phyloP scores from a whole-genome alignment of 2,113 vertebrate species.

The Lamprologus tigripictilis region DNA sequence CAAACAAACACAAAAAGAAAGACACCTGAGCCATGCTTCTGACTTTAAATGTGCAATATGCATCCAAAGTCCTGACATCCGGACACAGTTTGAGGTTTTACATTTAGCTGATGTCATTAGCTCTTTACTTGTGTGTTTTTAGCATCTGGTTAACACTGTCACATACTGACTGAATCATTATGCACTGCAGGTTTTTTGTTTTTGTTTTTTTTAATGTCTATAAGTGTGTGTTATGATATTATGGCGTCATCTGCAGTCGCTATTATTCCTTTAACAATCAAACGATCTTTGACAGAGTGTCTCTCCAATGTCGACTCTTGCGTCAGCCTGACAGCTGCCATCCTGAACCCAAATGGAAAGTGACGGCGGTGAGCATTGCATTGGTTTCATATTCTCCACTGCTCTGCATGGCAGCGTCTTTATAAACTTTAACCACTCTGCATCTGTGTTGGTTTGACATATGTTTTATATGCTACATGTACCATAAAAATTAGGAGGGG shows the following conservation, averaged over 20 bases:
- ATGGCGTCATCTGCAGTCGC: conserved; percentile 2
- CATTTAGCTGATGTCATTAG: background rate
- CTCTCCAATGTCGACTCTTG: conserved; percentile 29
- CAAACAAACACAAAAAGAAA: background rate
- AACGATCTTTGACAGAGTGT: conserved; percentile 42
- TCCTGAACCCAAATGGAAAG: conserved; percentile 19
- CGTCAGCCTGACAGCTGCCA: conserved; percentile 52
- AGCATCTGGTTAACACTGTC: background rate
- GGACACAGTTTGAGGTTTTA: background rate
- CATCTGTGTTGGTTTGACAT: background rate
- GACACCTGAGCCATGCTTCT: background rate
- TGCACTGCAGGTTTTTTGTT: background rate
- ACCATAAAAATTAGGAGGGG: background rate
- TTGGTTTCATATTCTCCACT: conserved; percentile 11
- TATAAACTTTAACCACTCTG: conserved; percentile 1
- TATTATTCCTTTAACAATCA: conserved; percentile 28
- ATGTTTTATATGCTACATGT: background rate
- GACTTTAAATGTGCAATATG: background rate
- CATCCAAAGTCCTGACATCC: background rate
- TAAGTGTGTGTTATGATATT: background rate
- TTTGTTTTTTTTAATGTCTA: background rate
- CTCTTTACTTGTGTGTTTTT: background rate
- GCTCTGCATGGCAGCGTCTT: background rate
- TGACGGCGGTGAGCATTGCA: background rate
- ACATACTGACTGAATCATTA: background rate